Percentiles rank a stretch among this genome's conserved stretches.
Conservation (phyloP, 2,888 invertebrate species). For the Abrostola tripartita region DNA sequence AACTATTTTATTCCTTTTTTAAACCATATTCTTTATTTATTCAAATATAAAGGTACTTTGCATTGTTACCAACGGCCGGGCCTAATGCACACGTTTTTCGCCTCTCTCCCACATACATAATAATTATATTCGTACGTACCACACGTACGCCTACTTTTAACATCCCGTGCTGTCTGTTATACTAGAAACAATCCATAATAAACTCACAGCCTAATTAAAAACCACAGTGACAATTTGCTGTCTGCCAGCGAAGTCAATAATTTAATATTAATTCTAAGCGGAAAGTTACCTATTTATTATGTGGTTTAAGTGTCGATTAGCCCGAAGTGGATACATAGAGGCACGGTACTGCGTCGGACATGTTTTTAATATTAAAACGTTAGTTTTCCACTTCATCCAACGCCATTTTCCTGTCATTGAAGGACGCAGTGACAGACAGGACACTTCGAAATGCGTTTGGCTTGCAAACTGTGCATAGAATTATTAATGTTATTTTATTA, state of each 20-base stretch:
- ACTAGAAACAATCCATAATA: conserved; percentile 35
- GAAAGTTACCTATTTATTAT: conserved; percentile 58
- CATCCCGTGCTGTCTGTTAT: conserved; percentile 13
- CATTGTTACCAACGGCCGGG: background rate
- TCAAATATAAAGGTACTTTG: background rate
- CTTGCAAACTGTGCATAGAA: conserved; percentile 69
- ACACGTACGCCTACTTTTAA: conserved; percentile 30
- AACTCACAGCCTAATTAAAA: conserved; percentile 45
- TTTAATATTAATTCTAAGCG: conserved; percentile 61
- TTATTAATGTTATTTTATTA: conserved; percentile 67
- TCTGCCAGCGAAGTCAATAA: conserved; percentile 54
- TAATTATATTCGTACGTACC: conserved; percentile 3
- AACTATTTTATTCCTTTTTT: background rate
- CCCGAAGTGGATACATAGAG: conserved; percentile 49
- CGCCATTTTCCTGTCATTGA: conserved; percentile 80
- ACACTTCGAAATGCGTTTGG: conserved; percentile 73
- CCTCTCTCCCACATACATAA: background rate
- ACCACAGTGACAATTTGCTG: conserved; percentile 46
- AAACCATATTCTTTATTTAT: background rate
- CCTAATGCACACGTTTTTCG: background rate
- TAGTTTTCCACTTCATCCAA: conserved; percentile 75
- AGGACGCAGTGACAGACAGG: conserved; percentile 71
- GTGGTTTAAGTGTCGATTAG: conserved; percentile 54
- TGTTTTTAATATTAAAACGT: conserved; percentile 74
- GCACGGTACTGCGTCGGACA: conserved; percentile 57